Evolutionary conservation across 2,797 vertebrate genomes (phyloP).

Genomic region (Arnoldichthys spilopterus): DNA sequence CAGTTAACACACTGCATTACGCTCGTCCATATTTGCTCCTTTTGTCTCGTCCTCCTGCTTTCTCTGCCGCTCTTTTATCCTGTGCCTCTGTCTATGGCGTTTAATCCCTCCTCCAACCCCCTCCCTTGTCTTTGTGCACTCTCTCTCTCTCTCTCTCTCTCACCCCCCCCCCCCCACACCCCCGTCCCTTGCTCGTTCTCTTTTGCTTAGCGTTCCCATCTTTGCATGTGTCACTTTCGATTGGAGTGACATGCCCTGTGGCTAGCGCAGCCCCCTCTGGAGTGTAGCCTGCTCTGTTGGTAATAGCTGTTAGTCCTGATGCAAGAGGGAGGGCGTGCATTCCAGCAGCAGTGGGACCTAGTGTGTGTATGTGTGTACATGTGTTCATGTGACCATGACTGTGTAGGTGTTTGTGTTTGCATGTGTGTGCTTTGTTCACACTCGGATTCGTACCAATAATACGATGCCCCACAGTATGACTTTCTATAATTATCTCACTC

Average conservation of each 20-base stretch:
- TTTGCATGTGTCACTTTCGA: constrained; percentile 85
- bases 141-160: constrained; percentile 40
- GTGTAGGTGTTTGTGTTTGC: constrained; percentile 18
- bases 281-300: constrained; percentile 73
- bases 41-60: constrained; percentile 67
- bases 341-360: constrained; percentile 63
- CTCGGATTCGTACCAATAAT: constrained; percentile 3
- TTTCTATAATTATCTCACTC: constrained; percentile 58
- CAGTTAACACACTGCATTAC: constrained; percentile 29
- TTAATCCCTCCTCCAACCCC: constrained; percentile 43
- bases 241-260: constrained; percentile 82
- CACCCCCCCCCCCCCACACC: constrained; percentile 36
- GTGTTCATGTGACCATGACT: constrained; percentile 12
- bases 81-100: constrained; percentile 32
- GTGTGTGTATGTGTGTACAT: constrained; percentile 60
- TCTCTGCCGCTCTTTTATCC: constrained; percentile 26
- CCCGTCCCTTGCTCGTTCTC: constrained; percentile 50
- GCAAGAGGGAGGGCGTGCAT: constrained; percentile 74
- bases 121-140: constrained; percentile 33
- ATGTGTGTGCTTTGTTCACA: constrained; percentile 10
- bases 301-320: constrained; percentile 81
- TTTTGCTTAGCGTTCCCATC: constrained; percentile 75
- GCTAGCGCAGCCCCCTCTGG: constrained; percentile 75
- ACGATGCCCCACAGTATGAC: constrained; percentile 1
- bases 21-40: constrained; percentile 28